Base-by-base conservation (phyloP, 2,888 invertebrate genomes). In the Sesia apiformis region DNA sequence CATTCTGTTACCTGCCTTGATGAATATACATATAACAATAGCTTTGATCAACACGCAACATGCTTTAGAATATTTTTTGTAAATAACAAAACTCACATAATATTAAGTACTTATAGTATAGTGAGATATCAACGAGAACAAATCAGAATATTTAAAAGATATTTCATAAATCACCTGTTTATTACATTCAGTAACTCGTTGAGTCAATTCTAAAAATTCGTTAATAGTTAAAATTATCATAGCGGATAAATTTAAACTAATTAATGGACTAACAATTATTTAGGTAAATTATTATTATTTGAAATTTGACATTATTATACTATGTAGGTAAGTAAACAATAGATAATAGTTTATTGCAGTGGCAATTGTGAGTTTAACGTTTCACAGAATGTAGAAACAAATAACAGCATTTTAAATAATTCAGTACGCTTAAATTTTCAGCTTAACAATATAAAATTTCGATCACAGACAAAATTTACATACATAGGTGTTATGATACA, bases 381-480 rank as follows among this genome's bases (percentile, higher is more conserved):
- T 51, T 56, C 64, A 70, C 74, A 74, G 75, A 78, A 74, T 76
- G 72, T 73, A 76, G 69, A 69, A 67, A 67, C 62, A 68, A 66
- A 68, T 63, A 62, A 58, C 62, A 69, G 64, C 62, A 61, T 67
- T 58, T 62, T 58, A 63, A 71, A 72, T 53, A 59, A 42, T 42
- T 42, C 5, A 5, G 42, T 42, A 7, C 7, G 42, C 42, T 42
- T 6, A 42, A 42, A 66, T 72, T 74, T 75, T 75, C 82, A 81
- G 85, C 86, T 84, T 87, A 88, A 81, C 76, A 79, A 85, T 87
- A 86, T 82, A 84, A 82, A 81, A 84, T 84, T 85, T 86, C 71
- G 84, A 88, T 88, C 88, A 88, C 88, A 88, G 87, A 86, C 82
- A 87, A 84, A 87, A 87, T 87, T 23, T 84, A 86, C 85, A 83